phyloP scores from a whole-genome alignment of 2,888 invertebrate genomes.

The Gymnoscelis rufifasciata region DNA sequence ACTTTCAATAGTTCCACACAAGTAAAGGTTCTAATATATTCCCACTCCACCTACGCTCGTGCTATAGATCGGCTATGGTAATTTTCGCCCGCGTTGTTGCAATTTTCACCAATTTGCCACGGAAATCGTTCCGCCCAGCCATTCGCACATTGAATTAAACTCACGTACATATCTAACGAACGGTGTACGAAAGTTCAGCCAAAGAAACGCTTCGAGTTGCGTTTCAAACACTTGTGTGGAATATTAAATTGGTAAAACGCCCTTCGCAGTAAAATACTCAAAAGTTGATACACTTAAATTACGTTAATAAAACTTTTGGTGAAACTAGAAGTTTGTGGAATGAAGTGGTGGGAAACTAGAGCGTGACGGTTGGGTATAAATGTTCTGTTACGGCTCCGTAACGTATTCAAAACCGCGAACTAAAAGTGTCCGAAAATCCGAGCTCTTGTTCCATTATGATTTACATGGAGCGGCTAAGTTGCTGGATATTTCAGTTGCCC shows the following conservation, averaged over 20 bases:
- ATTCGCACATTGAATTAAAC: slow-evolving; percentile 69
- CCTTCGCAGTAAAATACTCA: slow-evolving; percentile 60
- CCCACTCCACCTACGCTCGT: slow-evolving; percentile 30
- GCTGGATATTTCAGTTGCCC: slow-evolving; percentile 63
- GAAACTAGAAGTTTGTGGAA: slow-evolving; percentile 43
- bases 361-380: slow-evolving; percentile 45
- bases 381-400: slow-evolving; percentile 23
- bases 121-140: slow-evolving; percentile 61
- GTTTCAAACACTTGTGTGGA: slow-evolving; percentile 74
- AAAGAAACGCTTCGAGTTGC: slow-evolving; percentile 70
- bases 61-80: slow-evolving; percentile 66
- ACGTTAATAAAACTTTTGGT: slow-evolving; percentile 37
- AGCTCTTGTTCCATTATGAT: slow-evolving; percentile 62
- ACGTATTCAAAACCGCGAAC: slow-evolving; percentile 49
- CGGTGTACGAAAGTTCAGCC: slow-evolving; percentile 71
- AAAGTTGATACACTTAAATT: slow-evolving; percentile 43
- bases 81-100: slow-evolving; percentile 74
- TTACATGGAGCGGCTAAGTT: slow-evolving; percentile 68
- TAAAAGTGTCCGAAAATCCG: slow-evolving; percentile 55
- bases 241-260: slow-evolving; percentile 77
- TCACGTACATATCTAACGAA: slow-evolving; percentile 79
- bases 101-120: slow-evolving; percentile 73
- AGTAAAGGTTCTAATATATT: too few relatives aligned
- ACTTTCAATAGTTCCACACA: too few relatives aligned
- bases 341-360: slow-evolving; percentile 40